Base-by-base conservation (phyloP, 2,888 invertebrate species). In the Parochlus steinenii region DNA sequence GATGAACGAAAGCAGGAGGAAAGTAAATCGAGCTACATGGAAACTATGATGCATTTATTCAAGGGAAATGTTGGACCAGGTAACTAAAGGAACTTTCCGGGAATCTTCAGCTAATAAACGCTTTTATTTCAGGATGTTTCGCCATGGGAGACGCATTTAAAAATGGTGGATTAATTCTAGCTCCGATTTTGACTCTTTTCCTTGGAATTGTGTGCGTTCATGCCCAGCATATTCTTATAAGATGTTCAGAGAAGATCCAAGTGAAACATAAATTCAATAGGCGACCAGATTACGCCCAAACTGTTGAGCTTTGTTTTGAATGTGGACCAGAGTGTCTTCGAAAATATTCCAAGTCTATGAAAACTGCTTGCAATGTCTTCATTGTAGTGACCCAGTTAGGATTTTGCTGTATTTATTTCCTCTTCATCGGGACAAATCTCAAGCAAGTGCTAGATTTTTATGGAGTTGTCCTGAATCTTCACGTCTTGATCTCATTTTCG, bases 11-110 rank as follows among this genome's bases (percentile, higher is more conserved):
- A n/a, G n/a, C n/a, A n/a, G n/a, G n/a, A n/a, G n/a, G n/a, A n/a
- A n/a, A n/a, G n/a, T n/a, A n/a, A n/a, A n/a, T n/a, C 36, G 8
- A 16, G 17, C 3, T 90, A 83, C 54, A 47, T 71, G 45, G 85
- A 89, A 55, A 86, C 89, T 2, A 64, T 93, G 56, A 79, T 89
- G 63, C 92, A 95, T 56, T 63, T 95, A 39, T 74, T 95, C 52
- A 87, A 92, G 54, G 93, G 92, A 10, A 95, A 93, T 62, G 77
- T 97, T 40, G 95, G 97, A 19, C 89, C 93, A 0, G 97, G 95
- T 1, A 73, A 95, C 43, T n/a, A n/a, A n/a, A n/a, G n/a, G n/a
- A n/a, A n/a, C n/a, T n/a, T n/a, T n/a, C n/a, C n/a, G n/a, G n/a
- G n/a, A n/a, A n/a, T n/a, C n/a, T n/a, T n/a, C n/a, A n/a, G n/a